phyloP scores from a whole-genome alignment of 2,888 invertebrate species.

The Sarcophaga variegata region DNA sequence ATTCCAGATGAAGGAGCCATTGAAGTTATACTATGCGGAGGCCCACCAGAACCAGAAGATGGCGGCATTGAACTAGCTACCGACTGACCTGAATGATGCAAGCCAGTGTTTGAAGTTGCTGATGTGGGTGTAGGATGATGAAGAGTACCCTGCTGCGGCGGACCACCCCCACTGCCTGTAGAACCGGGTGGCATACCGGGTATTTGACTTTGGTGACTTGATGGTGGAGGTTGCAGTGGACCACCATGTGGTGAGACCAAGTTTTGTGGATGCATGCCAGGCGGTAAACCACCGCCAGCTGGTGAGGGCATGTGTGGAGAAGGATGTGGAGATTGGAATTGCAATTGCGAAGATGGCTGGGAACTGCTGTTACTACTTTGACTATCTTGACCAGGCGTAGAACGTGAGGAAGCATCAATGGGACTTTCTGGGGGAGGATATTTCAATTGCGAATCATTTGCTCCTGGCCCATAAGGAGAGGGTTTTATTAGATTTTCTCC shows the following conservation, averaged over 20 bases:
- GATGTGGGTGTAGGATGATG: slow-evolving; percentile 74
- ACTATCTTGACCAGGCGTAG: slow-evolving; percentile 82
- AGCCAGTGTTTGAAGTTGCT: slow-evolving; percentile 54
- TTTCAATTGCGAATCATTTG: slow-evolving; percentile 71
- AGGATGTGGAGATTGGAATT: slow-evolving; percentile 81
- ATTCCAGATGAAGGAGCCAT: slow-evolving; percentile 75
- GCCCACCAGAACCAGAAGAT: slow-evolving; percentile 73
- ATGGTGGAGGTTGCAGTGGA: slow-evolving; percentile 69
- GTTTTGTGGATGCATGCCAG: slow-evolving; percentile 81
- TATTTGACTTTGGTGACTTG: slow-evolving; percentile 65
- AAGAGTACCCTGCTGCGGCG: slow-evolving; percentile 69
- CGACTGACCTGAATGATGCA: slow-evolving; percentile 79
- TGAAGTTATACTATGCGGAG: slow-evolving; percentile 77
- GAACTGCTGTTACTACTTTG: slow-evolving; percentile 82
- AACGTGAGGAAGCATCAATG: slow-evolving; percentile 80
- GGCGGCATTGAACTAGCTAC: slow-evolving; percentile 82
- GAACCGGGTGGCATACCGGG: slow-evolving; percentile 72
- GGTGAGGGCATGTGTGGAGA: slow-evolving; percentile 81
- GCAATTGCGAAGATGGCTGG: slow-evolving; percentile 78
- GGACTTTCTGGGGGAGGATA: slow-evolving; percentile 80
- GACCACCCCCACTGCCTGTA: slow-evolving; percentile 69
- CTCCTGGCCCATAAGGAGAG: slow-evolving; percentile 78
- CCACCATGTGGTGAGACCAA: slow-evolving; percentile 79
- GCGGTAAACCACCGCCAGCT: slow-evolving; percentile 77
- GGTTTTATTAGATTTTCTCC: slow-evolving; percentile 82